Base-by-base conservation (phyloP, 2,113 vertebrate species). In the Micronisus gabar region DNA sequence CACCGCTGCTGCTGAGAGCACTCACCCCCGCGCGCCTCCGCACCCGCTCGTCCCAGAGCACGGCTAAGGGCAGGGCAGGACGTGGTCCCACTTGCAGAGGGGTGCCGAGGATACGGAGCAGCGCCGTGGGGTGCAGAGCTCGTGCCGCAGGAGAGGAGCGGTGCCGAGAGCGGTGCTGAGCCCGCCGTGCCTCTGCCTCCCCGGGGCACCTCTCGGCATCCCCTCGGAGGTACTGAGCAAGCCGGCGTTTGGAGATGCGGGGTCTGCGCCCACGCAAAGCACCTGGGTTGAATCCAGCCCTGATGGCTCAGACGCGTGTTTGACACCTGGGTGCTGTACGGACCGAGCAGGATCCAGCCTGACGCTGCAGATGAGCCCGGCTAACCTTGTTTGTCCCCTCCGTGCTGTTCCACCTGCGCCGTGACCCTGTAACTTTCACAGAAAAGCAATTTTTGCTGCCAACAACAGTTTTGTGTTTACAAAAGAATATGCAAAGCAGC, bases 401-500 rank as follows among this genome's bases (percentile, higher is more conserved):
- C 6, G 12, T 1, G 47, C 29, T 32, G 78, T 48, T 65, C 96
- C 97, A 91, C 96, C 96, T 96, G 92, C 34, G 19, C 91, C 13
- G 25, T 73, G 93, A 97, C 90, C 85, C 95, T 30, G 7, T 71
- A 72, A 88, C 80, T 81, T 91, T 27, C 93, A 53, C 34, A 63
- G 41, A 88, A 86, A 82, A 73, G 78, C 53, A 21, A 12, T 92
- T 84, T 90, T 43, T 43, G 76, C 94, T 95, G 97, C 88, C 95
- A 75, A 62, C 83, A 52, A 81, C 56, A 47, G 58, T 66, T 92
- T 92, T 36, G 73, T 66, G 62, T 95, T 68, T 71, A 63, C 95
- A 93, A 93, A 91, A 94, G 97, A 90, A 87, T 87, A 95, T 95
- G 96, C 96, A 97, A 97, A 97, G 91, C 53, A 93, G 94, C 70